These are phyloP conservation scores for Eutolmus rufibarbis DNA, from an alignment of 2,888 invertebrate species.

Conservation along the genomic window DNA sequence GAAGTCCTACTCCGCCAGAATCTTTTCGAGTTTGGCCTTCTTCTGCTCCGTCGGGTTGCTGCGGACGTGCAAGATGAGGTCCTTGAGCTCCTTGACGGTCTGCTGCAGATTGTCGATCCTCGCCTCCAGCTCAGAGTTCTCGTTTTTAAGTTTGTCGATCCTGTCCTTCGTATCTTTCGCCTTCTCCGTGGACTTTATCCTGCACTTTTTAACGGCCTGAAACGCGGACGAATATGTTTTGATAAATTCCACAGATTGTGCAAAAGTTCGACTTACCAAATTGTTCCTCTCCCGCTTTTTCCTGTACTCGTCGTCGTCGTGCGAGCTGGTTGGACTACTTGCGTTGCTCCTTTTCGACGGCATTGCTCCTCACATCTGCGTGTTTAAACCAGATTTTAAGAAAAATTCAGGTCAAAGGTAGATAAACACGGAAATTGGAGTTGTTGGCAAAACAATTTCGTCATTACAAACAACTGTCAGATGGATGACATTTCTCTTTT, in stretches of 20 bases:
- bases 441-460: not conserved
- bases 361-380: constrained; percentile 50
- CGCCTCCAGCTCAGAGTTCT: constrained; percentile 34
- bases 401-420: not conserved
- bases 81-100: constrained; percentile 30
- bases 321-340: constrained; percentile 53
- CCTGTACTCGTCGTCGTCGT: constrained; percentile 55
- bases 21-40: constrained; percentile 46
- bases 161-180: constrained; percentile 38
- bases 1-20: constrained; percentile 51
- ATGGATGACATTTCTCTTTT: not conserved
- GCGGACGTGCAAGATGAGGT: constrained; percentile 46
- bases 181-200: constrained; percentile 43
- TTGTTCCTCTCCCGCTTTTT: constrained; percentile 60
- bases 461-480: not conserved
- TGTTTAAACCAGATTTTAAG: not conserved
- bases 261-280: constrained; percentile 53
- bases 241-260: not conserved
- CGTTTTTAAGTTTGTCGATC: constrained; percentile 28
- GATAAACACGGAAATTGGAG: not conserved
- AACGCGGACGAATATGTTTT: not conserved
- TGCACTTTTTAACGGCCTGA: constrained; percentile 45
- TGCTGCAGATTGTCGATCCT: constrained; percentile 34
- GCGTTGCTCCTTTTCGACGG: constrained; percentile 58
- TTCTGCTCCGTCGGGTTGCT: constrained; percentile 53